These are phyloP conservation scores for Danaus melanippus DNA, from an alignment of 1,140 invertebrate genomes.

Conservation along the genomic window DNA sequence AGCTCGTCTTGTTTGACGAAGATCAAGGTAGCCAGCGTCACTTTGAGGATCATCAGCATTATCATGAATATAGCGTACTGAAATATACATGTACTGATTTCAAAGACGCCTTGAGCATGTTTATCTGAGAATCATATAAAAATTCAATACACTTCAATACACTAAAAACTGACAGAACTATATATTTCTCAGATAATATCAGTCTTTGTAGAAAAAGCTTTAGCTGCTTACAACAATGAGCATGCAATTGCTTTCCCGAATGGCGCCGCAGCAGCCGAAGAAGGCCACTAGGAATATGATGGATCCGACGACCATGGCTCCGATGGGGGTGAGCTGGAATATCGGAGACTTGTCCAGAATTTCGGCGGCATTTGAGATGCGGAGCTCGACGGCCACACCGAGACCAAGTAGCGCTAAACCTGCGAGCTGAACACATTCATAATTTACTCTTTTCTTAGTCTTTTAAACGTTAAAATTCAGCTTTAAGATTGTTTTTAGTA, in stretches of 20 bases:
- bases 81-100: constrained; percentile 5
- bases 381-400: constrained; percentile 81
- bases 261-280: constrained; percentile 92
- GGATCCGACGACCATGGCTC: constrained; percentile 82
- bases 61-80: constrained; percentile 58
- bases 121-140: background rate
- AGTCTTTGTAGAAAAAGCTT: background rate
- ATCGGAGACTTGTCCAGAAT: constrained; percentile 76
- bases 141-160: constrained; percentile 4
- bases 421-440: constrained; percentile 74
- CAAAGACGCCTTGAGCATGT: too few species aligned
- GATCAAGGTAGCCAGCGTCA: constrained; percentile 42
- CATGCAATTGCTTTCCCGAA: constrained; percentile 89
- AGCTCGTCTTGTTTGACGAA: constrained; percentile 47
- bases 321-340: constrained; percentile 78
- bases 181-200: background rate
- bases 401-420: constrained; percentile 85
- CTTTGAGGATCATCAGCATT: constrained; percentile 51
- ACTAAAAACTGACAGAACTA: too few species aligned
- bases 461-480: too few species aligned
- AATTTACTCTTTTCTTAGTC: too few species aligned
- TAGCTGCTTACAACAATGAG: constrained; percentile 79
- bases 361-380: constrained; percentile 79
- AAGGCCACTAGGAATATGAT: constrained; percentile 89
- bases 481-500: too few species aligned